Evolutionary conservation across 2,113 vertebrate species (phyloP), one percentile per base, ranked within the genome.

Genomic region (Ranitomeya imitator): DNA sequence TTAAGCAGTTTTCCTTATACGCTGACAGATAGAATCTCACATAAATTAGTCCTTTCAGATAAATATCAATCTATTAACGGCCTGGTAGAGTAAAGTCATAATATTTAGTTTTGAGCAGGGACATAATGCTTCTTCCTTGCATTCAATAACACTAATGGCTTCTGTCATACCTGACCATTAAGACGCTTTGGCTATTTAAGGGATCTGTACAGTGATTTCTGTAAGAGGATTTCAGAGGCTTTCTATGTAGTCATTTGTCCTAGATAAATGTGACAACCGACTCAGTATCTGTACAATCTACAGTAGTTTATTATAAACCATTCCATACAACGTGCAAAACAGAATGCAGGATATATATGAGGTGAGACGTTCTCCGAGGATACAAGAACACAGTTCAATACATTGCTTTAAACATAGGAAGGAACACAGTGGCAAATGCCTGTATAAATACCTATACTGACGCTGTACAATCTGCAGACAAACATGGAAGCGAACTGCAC

Each of bases 221-320:
- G 16, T 76, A 76, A 76, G 73, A 51, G 73, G 73, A 76, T 76
- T 76, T 76, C 37, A 76, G 18, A 21, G 79, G 79, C 79, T 80
- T 60, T 80, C 21, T 80, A 57, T 79, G 55, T 1, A 80, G 57
- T 31, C 52, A 79, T 59, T 80, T 59, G 73, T 76, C 73, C 73
- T 76, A 18, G 37, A 76, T 52, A 52, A 76, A 76, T 37, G 18
- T 19, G 23, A 63, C 55, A 81, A 57, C 31, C 6, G 31, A 23
- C 79, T 6, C 79, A 14, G 79, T 37, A 59, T 11, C 63, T 83
- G 61, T 83, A 45, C 19, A 65, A 83, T 83, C 63, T 45, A 83
- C 63, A 83, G 63, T 83, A 65, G 31, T 83, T 83, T 83, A 83
- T 83, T 83, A 83, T 52, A 83, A 83, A 83, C 21, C 12, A 16